Conservation (phyloP, 2,113 vertebrate species). For the Oceanites oceanicus region DNA sequence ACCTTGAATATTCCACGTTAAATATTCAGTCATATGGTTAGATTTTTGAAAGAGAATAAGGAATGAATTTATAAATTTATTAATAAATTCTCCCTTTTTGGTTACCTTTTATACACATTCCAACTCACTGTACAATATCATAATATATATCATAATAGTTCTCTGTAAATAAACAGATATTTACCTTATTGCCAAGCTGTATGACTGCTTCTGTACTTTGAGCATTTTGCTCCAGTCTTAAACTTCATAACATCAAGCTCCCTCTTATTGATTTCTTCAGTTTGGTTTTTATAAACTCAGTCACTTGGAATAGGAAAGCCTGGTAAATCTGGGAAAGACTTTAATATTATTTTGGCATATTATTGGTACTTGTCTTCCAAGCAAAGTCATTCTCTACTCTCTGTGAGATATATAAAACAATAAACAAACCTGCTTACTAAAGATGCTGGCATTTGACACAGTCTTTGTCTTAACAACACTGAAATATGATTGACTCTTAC, state of each 20-base stretch:
- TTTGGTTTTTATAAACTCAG: background rate
- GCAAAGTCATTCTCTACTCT: background rate
- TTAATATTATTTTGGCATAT: background rate
- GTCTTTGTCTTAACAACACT: background rate
- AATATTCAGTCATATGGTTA: background rate
- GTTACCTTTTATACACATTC: background rate
- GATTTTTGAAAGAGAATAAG: background rate
- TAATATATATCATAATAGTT: background rate
- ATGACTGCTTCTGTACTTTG: background rate
- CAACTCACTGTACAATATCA: background rate
- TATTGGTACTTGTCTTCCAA: background rate
- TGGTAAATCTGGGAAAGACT: background rate
- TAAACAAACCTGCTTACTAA: background rate
- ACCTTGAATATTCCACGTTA: background rate
- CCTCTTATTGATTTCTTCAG: background rate
- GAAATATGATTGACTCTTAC: slow-evolving; percentile 45
- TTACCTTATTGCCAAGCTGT: background rate
- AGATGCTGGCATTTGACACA: background rate
- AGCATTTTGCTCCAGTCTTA: background rate
- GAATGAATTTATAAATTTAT: background rate
- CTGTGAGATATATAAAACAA: background rate
- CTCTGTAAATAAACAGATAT: background rate
- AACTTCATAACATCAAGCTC: background rate
- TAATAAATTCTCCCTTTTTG: background rate
- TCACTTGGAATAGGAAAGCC: background rate